These are phyloP conservation scores for Lampropteryx suffumata DNA, from an alignment of 2,888 invertebrate genomes.

Conservation along the genomic window DNA sequence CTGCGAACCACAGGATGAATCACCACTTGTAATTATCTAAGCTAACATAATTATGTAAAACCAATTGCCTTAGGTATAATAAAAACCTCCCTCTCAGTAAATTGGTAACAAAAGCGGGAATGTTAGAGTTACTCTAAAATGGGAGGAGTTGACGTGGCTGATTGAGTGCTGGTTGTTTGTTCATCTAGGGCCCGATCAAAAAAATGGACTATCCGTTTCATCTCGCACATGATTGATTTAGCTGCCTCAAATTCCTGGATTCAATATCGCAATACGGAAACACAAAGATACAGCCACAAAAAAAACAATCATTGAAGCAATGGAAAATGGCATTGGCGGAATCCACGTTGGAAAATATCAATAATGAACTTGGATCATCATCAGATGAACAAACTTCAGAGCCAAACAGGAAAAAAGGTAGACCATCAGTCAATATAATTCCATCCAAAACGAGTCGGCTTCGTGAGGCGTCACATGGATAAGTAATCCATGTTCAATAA, in stretches of 20 bases:
- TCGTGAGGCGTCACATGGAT: constrained; percentile 12
- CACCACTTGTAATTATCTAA: too few relatives aligned
- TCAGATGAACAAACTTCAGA: constrained; percentile 7
- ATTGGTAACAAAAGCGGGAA: too few relatives aligned
- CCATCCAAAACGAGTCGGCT: constrained; percentile 12
- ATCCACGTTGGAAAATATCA: constrained; percentile 11
- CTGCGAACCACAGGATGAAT: too few relatives aligned
- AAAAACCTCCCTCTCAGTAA: too few relatives aligned
- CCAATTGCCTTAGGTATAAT: too few relatives aligned
- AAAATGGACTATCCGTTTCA: constrained; percentile 29
- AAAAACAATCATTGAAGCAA: constrained; percentile 14
- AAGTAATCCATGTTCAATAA: too few relatives aligned
- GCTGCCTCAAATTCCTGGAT: constrained; percentile 29
- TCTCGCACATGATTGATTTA: constrained; percentile 29
- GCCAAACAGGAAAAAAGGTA: constrained; percentile 14
- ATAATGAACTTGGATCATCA: constrained; percentile 5
- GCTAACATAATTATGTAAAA: too few relatives aligned
- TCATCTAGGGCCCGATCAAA: constrained; percentile 21
- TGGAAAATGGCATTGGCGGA: constrained; percentile 14
- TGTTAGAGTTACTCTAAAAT: constrained; percentile 26
- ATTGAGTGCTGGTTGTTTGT: constrained; percentile 29
- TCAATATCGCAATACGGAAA: constrained; percentile 2
- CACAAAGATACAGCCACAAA: constrained; percentile 3
- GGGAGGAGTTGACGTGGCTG: constrained; percentile 32
- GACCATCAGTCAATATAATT: constrained; percentile 5